Evolutionary conservation across 2,888 invertebrate genomes (phyloP).

Genomic region (Orgyia antiqua): DNA sequence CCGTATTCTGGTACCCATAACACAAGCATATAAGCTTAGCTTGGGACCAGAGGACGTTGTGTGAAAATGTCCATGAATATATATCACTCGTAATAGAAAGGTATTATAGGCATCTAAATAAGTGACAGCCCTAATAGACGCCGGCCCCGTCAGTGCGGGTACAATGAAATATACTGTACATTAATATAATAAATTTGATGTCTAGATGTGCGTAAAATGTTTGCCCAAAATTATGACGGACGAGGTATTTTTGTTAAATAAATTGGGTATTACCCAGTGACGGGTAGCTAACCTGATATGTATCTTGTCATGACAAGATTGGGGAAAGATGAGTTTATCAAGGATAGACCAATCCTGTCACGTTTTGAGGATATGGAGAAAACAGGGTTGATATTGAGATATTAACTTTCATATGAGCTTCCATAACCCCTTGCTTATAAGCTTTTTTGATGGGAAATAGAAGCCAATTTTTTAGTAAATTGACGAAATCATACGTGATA

Average conservation of each 20-base stretch:
- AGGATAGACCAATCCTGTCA: neutral
- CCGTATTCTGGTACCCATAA: too few species aligned
- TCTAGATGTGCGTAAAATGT: neutral
- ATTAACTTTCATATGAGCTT: neutral
- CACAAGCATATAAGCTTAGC: too few species aligned
- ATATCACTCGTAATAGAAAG: too few species aligned
- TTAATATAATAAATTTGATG: constrained; percentile 13
- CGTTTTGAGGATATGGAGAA: neutral
- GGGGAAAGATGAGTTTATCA: neutral
- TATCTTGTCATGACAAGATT: neutral
- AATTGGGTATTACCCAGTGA: neutral
- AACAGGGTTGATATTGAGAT: neutral
- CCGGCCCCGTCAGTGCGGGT: constrained; percentile 4
- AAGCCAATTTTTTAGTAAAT: too few species aligned
- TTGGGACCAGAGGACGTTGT: too few species aligned
- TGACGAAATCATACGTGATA: too few species aligned
- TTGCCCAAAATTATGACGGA: constrained; percentile 1
- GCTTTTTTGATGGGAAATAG: too few species aligned
- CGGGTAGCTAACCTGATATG: neutral
- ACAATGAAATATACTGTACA: constrained; percentile 13
- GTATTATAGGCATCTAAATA: too few species aligned
- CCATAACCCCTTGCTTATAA: too few species aligned
- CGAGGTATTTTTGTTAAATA: neutral
- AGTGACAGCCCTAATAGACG: neutral
- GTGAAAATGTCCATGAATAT: too few species aligned